Base-by-base conservation (phyloP, 2,797 vertebrate genomes). In the Tauraco hartlaubi region DNA sequence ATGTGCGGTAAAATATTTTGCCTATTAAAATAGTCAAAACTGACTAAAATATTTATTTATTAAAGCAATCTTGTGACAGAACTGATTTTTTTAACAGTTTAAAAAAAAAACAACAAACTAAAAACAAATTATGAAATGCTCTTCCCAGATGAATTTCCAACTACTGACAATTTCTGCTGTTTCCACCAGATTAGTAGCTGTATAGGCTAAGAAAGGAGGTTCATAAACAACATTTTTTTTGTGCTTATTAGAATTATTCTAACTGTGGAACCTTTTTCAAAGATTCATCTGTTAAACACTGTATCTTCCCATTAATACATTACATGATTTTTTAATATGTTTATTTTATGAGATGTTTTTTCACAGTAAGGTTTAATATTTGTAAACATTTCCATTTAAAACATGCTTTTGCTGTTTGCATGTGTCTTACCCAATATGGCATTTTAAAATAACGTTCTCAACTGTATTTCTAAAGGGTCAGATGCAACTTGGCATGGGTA, bases 301-400 rank as follows among this genome's bases (percentile, higher is more conserved):
- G 17, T 55, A 44, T 67, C 58, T 33, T 58, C 28, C 59, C 49
- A 66, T 71, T 17, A 37, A 76, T 31, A 63, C 9, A 37, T 59
- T 21, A 55, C 4, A 11, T 5, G 23, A 80, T 58, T 77, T 88
- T 55, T 5, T 3, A 46, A 71, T 41, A 68, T 26, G 48, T 48
- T 91, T 92, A 19, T 83, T 96, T 91, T 69, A 72, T 28, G 75
- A 83, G 54, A 26, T 22, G 33, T 18, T 55, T 83, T 82, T 79
- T 17, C 69, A 22, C 63, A 25, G 25, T 5, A 56, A 88, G 54
- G 54, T 76, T 87, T 86, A 59, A 37, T 96, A 90, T 94, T 94
- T 88, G 81, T 72, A 91, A 95, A 94, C 68, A 82, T 64, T 67
- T 86, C 67, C 48, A 67, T 39, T 62, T 88, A 59, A 95, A 91